Conservation (phyloP, 2,113 vertebrate species). For the Aegotheles bennettii region DNA sequence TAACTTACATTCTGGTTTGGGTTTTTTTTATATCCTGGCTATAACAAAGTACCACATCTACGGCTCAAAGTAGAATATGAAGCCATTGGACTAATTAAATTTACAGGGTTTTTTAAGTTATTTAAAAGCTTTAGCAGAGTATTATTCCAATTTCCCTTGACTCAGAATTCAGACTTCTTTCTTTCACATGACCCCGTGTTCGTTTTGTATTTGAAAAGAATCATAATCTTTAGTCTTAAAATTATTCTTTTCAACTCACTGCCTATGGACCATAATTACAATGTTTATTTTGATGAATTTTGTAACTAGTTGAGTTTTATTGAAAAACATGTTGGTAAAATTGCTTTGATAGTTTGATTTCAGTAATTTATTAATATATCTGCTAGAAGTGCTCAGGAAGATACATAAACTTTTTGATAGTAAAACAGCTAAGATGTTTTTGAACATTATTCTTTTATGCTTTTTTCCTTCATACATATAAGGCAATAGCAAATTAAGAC, state of each 20-base stretch:
- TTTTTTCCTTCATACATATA: neutral
- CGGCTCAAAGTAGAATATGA: neutral
- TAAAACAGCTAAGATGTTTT: neutral
- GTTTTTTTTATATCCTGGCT: neutral
- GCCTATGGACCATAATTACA: neutral
- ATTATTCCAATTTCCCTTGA: neutral
- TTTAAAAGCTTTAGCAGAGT: neutral
- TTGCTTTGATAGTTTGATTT: neutral
- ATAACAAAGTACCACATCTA: neutral
- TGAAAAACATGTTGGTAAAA: neutral
- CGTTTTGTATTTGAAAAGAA: neutral
- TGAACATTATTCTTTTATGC: neutral
- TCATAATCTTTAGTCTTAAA: neutral
- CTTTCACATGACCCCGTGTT: neutral
- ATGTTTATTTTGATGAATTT: neutral
- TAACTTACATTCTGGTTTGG: neutral
- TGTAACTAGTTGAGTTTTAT: neutral
- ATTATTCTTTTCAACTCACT: neutral
- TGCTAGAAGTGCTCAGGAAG: neutral
- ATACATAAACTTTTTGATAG: neutral
- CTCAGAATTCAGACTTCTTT: neutral
- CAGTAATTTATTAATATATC: neutral
- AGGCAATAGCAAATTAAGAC: neutral
- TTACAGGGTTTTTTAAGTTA: neutral
- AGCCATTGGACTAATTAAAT: neutral